Base-by-base conservation (phyloP, 1,140 invertebrate species). In the Megathymus violae region DNA sequence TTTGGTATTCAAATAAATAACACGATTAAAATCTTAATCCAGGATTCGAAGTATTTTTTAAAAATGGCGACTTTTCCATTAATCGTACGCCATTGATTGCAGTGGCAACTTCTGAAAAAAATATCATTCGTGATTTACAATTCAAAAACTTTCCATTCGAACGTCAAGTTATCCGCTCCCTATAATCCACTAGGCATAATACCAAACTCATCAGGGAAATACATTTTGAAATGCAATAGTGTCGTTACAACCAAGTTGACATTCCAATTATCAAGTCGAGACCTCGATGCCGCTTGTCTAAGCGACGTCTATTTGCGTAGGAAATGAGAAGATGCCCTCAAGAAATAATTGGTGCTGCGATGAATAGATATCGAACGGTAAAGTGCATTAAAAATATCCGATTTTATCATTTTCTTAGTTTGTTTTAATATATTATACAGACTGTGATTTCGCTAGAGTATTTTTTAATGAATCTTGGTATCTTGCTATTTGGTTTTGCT, bases 231-330 rank as follows among this genome's bases (percentile, higher is more conserved):
- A 31, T 31, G 27, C 27, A 44, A 44, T 46, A 44, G 52, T 56
- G 52, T 52, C 40, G 50, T 56, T 34, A 56, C 22, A 56, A 31
- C 10, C n/a, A 47, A 14, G 27, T 69, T 62, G 64, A 67, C 64
- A 67, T 43, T 62, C 59, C 59, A 67, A 67, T 67, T 67, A 67
- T 67, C 40, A 62, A 66, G 56, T 52, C 54, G 15, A 7, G 38
- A 31, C 36, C 34, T 14, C 22, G 25, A 34, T 38, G 3, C 31
- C 46, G 19, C 14, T 56, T 56, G 51, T 56, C 19, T 56, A 25
- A 25, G 46, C 16, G n/a, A n/a, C n/a, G 25, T 46, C 58, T 64
- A 58, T 64, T 64, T 50, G 54, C 15, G 38, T 31, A 41, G 36
- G 38, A 50, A 51, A 59, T 59, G 52, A 54, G 48, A 31, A 50